Evolutionary conservation across 2,797 vertebrate species (phyloP).

Genomic region (Distichodus sexfasciatus): DNA sequence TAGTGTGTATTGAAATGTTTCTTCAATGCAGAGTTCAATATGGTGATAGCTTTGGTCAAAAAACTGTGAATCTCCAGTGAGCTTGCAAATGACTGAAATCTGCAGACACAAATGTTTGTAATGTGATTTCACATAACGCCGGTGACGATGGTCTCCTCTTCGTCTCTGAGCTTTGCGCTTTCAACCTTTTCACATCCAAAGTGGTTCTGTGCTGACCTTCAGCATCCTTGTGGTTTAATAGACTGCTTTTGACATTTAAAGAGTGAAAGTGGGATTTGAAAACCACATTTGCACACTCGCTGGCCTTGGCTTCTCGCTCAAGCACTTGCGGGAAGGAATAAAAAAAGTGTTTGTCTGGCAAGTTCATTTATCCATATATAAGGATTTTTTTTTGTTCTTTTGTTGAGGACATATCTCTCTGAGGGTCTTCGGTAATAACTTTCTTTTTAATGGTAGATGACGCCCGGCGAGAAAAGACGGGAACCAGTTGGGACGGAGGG

Average conservation of each 20-base stretch:
- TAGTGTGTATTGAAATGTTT: too few species aligned
- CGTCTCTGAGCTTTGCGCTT: slow-evolving; percentile 22
- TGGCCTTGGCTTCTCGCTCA: slow-evolving; percentile 18
- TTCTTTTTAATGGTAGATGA: not conserved
- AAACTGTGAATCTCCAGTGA: too few species aligned
- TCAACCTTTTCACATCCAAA: slow-evolving; percentile 42
- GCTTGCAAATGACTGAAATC: too few species aligned
- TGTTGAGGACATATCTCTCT: slow-evolving; percentile 3
- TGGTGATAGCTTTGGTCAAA: too few species aligned
- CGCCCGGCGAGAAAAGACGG: not conserved
- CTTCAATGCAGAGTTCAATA: too few species aligned
- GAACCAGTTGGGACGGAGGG: too few species aligned
- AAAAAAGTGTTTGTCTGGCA: slow-evolving; percentile 37
- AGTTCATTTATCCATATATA: slow-evolving; percentile 40
- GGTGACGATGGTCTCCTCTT: slow-evolving; percentile 21
- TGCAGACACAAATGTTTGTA: too few species aligned
- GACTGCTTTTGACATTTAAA: slow-evolving; percentile 53
- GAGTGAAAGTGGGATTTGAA: slow-evolving; percentile 40
- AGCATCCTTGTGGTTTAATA: slow-evolving; percentile 46
- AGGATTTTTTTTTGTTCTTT: not conserved
- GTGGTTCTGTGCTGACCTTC: slow-evolving; percentile 38
- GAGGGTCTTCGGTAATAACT: not conserved
- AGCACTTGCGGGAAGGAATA: slow-evolving; percentile 22
- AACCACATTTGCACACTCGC: slow-evolving; percentile 16
- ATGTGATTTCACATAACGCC: not conserved